Conservation (phyloP, 2,113 vertebrate species). For the Platanista minor region DNA sequence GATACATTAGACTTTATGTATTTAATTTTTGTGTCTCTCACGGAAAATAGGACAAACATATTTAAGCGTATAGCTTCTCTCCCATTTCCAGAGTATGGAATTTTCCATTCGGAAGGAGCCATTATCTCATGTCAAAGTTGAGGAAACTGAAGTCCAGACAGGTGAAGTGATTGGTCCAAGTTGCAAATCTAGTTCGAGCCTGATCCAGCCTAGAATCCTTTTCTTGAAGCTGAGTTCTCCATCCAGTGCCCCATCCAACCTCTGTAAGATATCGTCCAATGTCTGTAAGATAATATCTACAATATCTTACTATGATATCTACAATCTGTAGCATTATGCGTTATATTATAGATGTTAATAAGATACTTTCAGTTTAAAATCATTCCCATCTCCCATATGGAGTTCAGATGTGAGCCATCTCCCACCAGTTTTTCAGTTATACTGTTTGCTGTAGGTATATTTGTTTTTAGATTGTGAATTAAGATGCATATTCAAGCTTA, state of each 20-base stretch:
- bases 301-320: neutral
- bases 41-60: neutral
- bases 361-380: neutral
- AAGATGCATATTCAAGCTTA: neutral
- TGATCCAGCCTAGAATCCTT: neutral
- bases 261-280: neutral
- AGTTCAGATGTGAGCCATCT: neutral
- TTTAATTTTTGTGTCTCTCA: neutral
- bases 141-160: neutral
- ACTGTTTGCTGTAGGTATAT: neutral
- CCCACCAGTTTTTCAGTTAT: neutral
- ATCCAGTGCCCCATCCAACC: neutral
- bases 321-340: neutral
- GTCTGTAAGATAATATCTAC: neutral
- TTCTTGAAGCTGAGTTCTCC: fast-evolving
- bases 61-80: neutral
- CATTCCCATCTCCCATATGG: neutral
- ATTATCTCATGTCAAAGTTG: neutral
- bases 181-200: neutral
- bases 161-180: neutral
- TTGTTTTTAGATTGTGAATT: constrained; percentile 29
- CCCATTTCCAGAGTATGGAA: neutral
- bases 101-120: neutral
- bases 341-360: neutral
- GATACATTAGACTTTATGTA: neutral